These are phyloP conservation scores for Amazonetta brasiliensis DNA, from an alignment of 2,797 vertebrate genomes.

Conservation along the genomic window DNA sequence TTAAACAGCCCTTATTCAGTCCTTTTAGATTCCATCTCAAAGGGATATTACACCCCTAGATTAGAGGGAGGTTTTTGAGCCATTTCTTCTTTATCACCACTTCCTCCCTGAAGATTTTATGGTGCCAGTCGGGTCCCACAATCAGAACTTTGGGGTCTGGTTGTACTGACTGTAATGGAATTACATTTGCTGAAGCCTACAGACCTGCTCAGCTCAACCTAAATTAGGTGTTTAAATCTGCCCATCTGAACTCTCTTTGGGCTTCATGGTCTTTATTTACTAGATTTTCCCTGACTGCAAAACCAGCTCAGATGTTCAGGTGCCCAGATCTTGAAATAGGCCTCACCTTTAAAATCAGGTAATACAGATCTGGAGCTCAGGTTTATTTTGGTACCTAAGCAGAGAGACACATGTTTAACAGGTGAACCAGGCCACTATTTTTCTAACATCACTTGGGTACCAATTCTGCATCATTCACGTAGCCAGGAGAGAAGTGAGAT, in stretches of 20 bases:
- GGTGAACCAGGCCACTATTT: background rate
- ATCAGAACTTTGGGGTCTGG: accelerated
- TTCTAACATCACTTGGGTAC: background rate
- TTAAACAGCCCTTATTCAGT: background rate
- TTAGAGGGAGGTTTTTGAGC: background rate
- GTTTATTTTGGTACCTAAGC: background rate
- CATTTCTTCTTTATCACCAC: background rate
- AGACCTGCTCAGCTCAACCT: background rate
- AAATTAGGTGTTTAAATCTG: background rate
- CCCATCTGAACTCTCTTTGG: background rate
- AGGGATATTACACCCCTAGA: background rate
- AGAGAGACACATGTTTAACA: background rate
- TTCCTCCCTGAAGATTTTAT: background rate
- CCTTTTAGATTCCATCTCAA: background rate
- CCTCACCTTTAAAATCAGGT: background rate
- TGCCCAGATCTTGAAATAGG: background rate
- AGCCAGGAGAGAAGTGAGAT: background rate
- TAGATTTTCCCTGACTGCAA: background rate
- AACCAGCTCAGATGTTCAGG: background rate
- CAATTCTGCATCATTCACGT: background rate
- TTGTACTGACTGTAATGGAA: background rate
- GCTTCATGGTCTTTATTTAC: background rate
- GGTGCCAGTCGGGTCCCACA: background rate
- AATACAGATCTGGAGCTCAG: background rate
- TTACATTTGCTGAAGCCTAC: background rate